Evolutionary conservation across 2,888 invertebrate species (phyloP).

Genomic region (Xylocampa areola): DNA sequence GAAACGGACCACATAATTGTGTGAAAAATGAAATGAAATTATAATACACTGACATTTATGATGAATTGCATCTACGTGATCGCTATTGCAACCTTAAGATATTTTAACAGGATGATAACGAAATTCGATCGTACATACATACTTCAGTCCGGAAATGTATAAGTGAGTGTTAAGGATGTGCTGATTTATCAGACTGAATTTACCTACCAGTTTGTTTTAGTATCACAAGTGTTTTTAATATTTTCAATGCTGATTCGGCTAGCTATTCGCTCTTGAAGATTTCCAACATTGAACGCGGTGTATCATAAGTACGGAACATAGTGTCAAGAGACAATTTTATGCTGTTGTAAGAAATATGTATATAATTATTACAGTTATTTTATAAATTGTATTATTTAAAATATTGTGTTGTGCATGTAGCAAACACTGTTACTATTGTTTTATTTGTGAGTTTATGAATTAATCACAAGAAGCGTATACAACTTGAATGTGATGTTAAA

Average conservation of each 20-base stretch:
- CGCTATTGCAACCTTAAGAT: conserved; percentile 7
- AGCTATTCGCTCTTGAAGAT: conserved; percentile 11
- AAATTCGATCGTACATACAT: conserved; percentile 1
- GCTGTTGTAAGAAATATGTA: conserved; percentile 29
- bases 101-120: neutral
- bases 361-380: conserved; percentile 21
- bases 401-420: conserved; percentile 7
- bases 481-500: conserved; percentile 25
- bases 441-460: conserved; percentile 10
- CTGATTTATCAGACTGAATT: conserved; percentile 1
- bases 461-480: conserved; percentile 3
- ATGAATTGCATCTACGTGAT: conserved; percentile 13
- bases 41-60: neutral
- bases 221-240: conserved; percentile 17
- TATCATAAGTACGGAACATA: conserved; percentile 9
- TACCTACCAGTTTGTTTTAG: neutral
- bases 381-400: conserved; percentile 14
- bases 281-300: conserved; percentile 11
- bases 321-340: conserved; percentile 12
- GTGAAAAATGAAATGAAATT: conserved; percentile 1
- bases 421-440: conserved; percentile 12
- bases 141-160: neutral
- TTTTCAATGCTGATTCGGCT: conserved; percentile 7
- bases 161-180: conserved; percentile 12
- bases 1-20: neutral